Percentiles rank a stretch among this genome's conserved stretches.
Conservation (phyloP, 2,888 invertebrate genomes). For the Psylliodes chrysocephalus region DNA sequence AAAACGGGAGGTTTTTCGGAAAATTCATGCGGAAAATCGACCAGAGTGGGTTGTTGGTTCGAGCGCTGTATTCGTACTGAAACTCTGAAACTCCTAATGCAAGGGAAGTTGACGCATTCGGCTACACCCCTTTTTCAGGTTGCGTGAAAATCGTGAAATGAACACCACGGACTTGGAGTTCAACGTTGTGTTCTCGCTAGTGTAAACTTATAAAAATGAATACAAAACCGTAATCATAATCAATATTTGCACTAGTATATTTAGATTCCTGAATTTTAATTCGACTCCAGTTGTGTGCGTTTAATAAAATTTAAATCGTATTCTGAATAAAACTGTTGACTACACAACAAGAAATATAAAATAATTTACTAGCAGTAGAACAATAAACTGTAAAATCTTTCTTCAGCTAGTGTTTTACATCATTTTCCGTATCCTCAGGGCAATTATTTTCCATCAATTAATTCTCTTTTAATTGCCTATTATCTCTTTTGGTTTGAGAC, state of each 20-base stretch:
- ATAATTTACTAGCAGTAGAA: too few species aligned
- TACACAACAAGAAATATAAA: too few species aligned
- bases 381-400: too few species aligned
- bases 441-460: too few species aligned
- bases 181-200: background rate
- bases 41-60: constrained; percentile 21
- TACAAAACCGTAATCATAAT: background rate
- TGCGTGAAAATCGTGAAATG: constrained; percentile 44
- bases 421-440: too few species aligned
- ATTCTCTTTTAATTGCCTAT: too few species aligned
- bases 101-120: constrained; percentile 44
- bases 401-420: too few species aligned
- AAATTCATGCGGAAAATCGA: background rate
- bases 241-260: background rate
- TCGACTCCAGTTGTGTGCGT: too few species aligned
- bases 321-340: too few species aligned
- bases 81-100: constrained; percentile 37
- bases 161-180: constrained; percentile 25
- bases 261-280: too few species aligned
- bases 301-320: too few species aligned
- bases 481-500: too few species aligned
- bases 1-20: background rate
- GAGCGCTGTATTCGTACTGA: constrained; percentile 37
- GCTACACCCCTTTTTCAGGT: constrained; percentile 46
- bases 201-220: background rate